Evolutionary conservation across 2,113 vertebrate species (phyloP).

Genomic region (Cyanoderma ruficeps): DNA sequence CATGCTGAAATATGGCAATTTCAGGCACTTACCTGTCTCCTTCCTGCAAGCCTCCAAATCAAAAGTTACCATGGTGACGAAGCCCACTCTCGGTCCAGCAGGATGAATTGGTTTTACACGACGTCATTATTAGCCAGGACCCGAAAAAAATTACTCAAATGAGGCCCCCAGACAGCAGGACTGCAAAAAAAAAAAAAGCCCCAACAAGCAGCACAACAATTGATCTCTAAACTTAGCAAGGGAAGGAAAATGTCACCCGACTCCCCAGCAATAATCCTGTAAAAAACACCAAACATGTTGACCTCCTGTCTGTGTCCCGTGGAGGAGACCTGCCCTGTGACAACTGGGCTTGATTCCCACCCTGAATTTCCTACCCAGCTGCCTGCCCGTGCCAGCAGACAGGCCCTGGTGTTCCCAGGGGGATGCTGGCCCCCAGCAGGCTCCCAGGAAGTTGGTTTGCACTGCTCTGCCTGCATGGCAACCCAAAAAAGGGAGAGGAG

Average conservation of each 20-base stretch:
- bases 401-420: not conserved
- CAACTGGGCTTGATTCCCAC: not conserved
- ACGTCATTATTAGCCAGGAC: conserved; percentile 27
- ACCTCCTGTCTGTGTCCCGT: not conserved
- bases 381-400: not conserved
- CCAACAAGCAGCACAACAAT: not conserved
- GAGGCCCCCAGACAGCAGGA: not conserved
- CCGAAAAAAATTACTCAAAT: conserved; percentile 15
- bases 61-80: conserved; percentile 43
- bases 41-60: conserved; percentile 4
- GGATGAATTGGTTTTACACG: not conserved
- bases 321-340: not conserved
- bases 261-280: not conserved
- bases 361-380: not conserved
- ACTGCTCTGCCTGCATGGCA: not conserved
- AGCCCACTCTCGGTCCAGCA: conserved; percentile 33
- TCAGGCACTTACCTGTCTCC: conserved; percentile 52
- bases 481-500: not conserved
- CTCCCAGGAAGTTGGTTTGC: not conserved
- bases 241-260: not conserved
- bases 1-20: conserved; percentile 56
- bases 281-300: rapidly evolving
- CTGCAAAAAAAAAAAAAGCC: not conserved
- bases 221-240: not conserved
- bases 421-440: not conserved